Conservation (phyloP, 2,888 invertebrate species). For the Melikaiella ostensackeni region DNA sequence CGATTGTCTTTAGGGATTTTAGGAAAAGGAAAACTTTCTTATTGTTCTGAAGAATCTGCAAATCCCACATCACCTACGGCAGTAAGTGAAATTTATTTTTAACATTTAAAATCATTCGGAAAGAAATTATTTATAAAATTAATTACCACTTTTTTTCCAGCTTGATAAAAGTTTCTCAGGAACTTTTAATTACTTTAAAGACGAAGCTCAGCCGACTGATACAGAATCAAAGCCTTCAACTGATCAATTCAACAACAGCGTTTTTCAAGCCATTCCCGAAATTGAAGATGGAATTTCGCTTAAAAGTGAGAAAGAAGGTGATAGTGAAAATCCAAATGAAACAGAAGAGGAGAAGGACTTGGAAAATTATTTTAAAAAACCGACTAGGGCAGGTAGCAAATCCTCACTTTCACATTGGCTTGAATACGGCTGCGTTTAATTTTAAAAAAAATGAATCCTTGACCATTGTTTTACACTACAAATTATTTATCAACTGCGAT, state of each 20-base stretch:
- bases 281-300: background rate
- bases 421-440: constrained; percentile 95
- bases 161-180: background rate
- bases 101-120: no score
- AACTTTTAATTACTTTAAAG: constrained; percentile 50
- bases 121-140: no score
- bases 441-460: background rate
- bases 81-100: constrained; percentile 50
- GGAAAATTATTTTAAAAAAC: constrained; percentile 58
- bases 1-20: constrained; percentile 85
- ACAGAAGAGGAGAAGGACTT: constrained; percentile 67
- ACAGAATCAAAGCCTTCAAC: constrained; percentile 58
- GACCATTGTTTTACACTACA: background rate
- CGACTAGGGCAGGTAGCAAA: constrained; percentile 81
- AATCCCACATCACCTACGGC: constrained; percentile 72
- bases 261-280: constrained; percentile 71
- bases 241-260: constrained; percentile 70
- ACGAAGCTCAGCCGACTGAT: constrained; percentile 60
- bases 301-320: background rate
- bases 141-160: background rate
- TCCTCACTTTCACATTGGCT: constrained; percentile 92
- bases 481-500: constrained; percentile 1
- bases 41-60: constrained; percentile 79
- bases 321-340: constrained; percentile 65
- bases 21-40: constrained; percentile 90